Evolutionary conservation across 92 coral and sea anemone genomes (phyloP), one percentile per base, ranked within the genome.

Genomic region (Paramuricea clavata): DNA sequence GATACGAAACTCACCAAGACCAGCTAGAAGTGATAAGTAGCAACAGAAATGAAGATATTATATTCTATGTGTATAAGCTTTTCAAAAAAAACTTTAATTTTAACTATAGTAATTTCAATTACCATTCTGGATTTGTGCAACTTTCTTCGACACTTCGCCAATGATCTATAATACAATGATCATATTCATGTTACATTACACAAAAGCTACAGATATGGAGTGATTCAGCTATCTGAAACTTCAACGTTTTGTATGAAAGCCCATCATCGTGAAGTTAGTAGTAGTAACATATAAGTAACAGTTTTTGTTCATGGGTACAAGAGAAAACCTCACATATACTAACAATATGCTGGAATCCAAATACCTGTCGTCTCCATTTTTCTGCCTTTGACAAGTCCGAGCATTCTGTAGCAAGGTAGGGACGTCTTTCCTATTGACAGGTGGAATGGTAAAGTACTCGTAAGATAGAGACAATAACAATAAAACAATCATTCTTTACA

Each of bases 91-190:
- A n/a, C n/a, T n/a, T n/a, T n/a, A n/a, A n/a, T n/a, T n/a, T n/a
- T n/a, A n/a, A n/a, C n/a, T n/a, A n/a, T n/a, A n/a, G n/a, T n/a
- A n/a, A n/a, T n/a, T n/a, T n/a, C 12, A 81, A 12, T 19, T 74
- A 95, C 99, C 99, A 96, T 96, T 96, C 76, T 96, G 99, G 87
- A 96, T 96, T 79, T 96, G 99, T 6, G 99, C 99, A 70, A 96
- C 99, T 81, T 96, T 96, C 88, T 96, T 96, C 10, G 99, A 97
- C n/a, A 96, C 98, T 56, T 96, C 99, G 83, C 99, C 82, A 60
- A 96, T 91, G 56, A 96, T 93, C 99, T 96, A 67, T 21, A 59
- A 42, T 21, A 19, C 41, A 52, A 49, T 11, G n/a, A 49, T 47
- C 10, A 39, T 10, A 39, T 39, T 39, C 44, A 39, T 39, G 44